Percentiles rank a stretch among this genome's conserved stretches.
Conservation (phyloP, 2,888 invertebrate species). For the Archaeoteleia sp. region DNA sequence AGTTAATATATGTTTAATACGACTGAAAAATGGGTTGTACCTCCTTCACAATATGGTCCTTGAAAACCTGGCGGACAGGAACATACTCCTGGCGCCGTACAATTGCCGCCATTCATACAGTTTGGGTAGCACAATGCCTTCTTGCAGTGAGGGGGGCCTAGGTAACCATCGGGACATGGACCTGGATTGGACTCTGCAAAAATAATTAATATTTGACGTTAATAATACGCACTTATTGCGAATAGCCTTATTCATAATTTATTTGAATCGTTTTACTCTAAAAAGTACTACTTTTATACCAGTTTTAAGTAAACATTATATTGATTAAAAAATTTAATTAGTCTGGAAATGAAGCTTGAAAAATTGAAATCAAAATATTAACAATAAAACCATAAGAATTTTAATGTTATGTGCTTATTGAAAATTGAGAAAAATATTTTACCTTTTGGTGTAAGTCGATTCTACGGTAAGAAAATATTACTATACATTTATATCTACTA, state of each 20-base stretch:
- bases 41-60: slow-evolving; percentile 93
- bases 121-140: slow-evolving; percentile 80
- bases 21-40: no score
- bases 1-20: no score
- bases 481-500: neutral
- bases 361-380: neutral
- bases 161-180: slow-evolving; percentile 92
- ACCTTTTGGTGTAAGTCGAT: slow-evolving; percentile 15
- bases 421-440: neutral
- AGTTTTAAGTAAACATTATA: no score
- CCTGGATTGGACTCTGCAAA: slow-evolving; percentile 88
- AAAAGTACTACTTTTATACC: no score
- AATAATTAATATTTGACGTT: slow-evolving; percentile 5
- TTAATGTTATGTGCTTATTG: no score
- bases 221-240: no score
- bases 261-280: neutral
- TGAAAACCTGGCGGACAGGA: slow-evolving; percentile 93
- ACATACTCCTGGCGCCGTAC: slow-evolving; percentile 91
- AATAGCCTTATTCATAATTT: no score
- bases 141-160: slow-evolving; percentile 89
- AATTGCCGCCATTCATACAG: slow-evolving; percentile 94
- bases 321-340: no score
- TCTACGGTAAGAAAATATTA: no score
- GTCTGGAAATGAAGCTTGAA: no score
- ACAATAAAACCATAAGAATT: no score